Conservation (phyloP, 2,888 invertebrate species). For the Hedya salicella region DNA sequence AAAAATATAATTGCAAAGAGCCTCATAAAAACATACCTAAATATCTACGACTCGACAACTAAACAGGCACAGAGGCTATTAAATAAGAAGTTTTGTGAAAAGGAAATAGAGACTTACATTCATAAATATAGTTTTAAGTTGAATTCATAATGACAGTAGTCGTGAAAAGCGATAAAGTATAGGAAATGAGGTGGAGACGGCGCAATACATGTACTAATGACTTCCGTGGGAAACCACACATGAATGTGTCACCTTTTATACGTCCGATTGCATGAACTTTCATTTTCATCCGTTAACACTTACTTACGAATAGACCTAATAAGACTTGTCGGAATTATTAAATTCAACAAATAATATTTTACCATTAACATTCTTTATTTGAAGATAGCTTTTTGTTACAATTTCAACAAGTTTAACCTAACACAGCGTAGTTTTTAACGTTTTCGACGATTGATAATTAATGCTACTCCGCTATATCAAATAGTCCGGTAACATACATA, state of each 20-base stretch:
- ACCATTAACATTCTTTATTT: too few species aligned
- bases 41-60: too few species aligned
- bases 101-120: neutral
- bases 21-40: too few species aligned
- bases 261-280: constrained; percentile 11
- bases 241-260: constrained; percentile 20
- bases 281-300: constrained; percentile 5
- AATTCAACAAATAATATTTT: too few species aligned
- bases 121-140: neutral
- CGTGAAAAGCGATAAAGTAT: constrained; percentile 9
- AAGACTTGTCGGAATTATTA: neutral
- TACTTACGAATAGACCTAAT: too few species aligned
- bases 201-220: constrained; percentile 15
- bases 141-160: constrained; percentile 1
- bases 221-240: constrained; percentile 31
- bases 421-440: too few species aligned
- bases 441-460: too few species aligned
- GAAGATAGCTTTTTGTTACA: too few species aligned
- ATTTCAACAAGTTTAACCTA: too few species aligned
- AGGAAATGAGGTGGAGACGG: constrained; percentile 22
- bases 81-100: neutral
- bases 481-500: too few species aligned
- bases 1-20: too few species aligned
- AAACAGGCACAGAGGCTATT: neutral
- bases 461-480: too few species aligned